Evolutionary conservation across 2,113 vertebrate species (phyloP).

Genomic region (Paralichthys olivaceus): DNA sequence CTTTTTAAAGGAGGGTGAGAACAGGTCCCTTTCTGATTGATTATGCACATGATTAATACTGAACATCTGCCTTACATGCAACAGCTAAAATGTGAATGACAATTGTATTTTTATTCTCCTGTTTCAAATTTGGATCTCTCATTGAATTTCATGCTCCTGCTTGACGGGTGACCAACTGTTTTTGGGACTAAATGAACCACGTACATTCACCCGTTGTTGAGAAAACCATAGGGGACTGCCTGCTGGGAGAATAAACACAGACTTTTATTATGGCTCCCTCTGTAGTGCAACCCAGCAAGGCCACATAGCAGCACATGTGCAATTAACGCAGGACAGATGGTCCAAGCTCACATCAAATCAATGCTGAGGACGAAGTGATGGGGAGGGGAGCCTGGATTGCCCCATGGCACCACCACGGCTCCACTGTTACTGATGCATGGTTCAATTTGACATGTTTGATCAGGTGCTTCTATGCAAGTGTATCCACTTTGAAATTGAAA

Average conservation of each 20-base stretch:
- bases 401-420: constrained; percentile 38
- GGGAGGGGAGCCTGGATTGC: constrained; percentile 50
- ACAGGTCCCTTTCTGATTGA: constrained; percentile 22
- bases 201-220: constrained; percentile 26
- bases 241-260: constrained; percentile 22
- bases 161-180: constrained; percentile 34
- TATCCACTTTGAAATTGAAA: constrained; percentile 65
- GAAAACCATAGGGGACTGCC: constrained; percentile 11
- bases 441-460: constrained; percentile 71
- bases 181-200: constrained; percentile 30
- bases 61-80: constrained; percentile 21
- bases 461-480: constrained; percentile 57
- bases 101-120: not conserved
- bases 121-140: not conserved
- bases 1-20: constrained; percentile 34
- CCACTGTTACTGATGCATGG: constrained; percentile 47
- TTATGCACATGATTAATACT: constrained; percentile 26
- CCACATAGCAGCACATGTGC: constrained; percentile 56
- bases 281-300: constrained; percentile 46
- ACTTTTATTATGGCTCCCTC: constrained; percentile 31
- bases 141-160: constrained; percentile 12
- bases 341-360: constrained; percentile 73
- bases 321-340: constrained; percentile 76
- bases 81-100: constrained; percentile 4
- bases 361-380: constrained; percentile 49